These are phyloP conservation scores for Phortica okadai DNA, from an alignment of 2,888 invertebrate species.

Conservation along the genomic window DNA sequence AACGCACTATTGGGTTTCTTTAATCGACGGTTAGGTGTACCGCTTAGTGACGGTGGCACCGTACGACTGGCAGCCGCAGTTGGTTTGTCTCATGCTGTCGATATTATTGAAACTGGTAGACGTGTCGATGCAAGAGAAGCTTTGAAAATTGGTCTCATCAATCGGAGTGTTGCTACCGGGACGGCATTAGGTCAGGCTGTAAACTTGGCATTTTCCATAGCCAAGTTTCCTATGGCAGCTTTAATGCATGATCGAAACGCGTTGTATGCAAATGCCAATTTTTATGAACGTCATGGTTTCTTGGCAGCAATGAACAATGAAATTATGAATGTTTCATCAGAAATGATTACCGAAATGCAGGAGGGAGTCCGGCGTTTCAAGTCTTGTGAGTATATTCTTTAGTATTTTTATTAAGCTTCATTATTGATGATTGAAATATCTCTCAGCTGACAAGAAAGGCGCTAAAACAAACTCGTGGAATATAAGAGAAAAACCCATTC, in stretches of 20 bases:
- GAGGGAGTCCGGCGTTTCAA: constrained; percentile 83
- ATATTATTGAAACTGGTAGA: constrained; percentile 91
- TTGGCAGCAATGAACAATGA: constrained; percentile 79
- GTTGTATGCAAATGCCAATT: constrained; percentile 78
- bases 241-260: constrained; percentile 75
- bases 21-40: constrained; percentile 91
- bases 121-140: constrained; percentile 87
- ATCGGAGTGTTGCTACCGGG: constrained; percentile 88
- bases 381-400: constrained; percentile 76
- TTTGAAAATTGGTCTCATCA: constrained; percentile 86
- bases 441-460: constrained; percentile 59
- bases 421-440: not conserved
- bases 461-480: constrained; percentile 59
- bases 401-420: not conserved
- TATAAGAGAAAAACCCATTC: constrained; percentile 77
- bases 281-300: constrained; percentile 81
- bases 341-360: constrained; percentile 81
- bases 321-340: constrained; percentile 80
- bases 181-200: constrained; percentile 89
- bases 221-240: constrained; percentile 86
- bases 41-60: constrained; percentile 89
- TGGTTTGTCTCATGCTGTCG: constrained; percentile 90
- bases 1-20: constrained; percentile 89
- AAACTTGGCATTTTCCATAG: constrained; percentile 84
- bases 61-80: constrained; percentile 88